These are phyloP conservation scores for Gambusia affinis DNA, from an alignment of 2,113 vertebrate species.

Conservation along the genomic window DNA sequence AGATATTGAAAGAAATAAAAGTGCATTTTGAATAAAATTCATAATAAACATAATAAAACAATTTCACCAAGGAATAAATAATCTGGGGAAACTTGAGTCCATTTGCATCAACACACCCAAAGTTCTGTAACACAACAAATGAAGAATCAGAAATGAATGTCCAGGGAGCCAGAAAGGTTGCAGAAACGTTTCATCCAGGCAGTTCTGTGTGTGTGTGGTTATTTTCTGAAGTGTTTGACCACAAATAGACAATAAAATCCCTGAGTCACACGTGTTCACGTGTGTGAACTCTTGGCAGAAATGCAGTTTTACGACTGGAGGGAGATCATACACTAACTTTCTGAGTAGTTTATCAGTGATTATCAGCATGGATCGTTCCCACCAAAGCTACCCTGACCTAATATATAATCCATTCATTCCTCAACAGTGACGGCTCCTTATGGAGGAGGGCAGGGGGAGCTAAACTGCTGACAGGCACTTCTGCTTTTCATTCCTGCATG, in stretches of 20 bases:
- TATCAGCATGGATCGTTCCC: conserved; percentile 20
- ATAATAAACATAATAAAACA: too few relatives aligned
- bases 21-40: too few relatives aligned
- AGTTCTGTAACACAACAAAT: too few relatives aligned
- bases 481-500: too few relatives aligned
- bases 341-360: not conserved
- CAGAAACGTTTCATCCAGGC: not conserved
- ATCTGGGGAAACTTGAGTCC: too few relatives aligned
- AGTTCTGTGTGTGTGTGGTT: too few relatives aligned
- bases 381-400: not conserved
- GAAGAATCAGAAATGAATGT: too few relatives aligned
- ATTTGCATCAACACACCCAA: too few relatives aligned
- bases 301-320: conserved; percentile 20
- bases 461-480: conserved; percentile 3
- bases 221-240: not conserved
- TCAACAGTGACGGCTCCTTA: not conserved
- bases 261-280: not conserved
- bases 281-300: conserved; percentile 7
- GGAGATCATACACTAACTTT: conserved; percentile 13
- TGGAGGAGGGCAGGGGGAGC: not conserved
- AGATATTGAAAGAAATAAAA: too few relatives aligned
- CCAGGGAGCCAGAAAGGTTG: too few relatives aligned
- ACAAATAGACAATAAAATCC: not conserved
- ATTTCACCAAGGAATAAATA: too few relatives aligned
- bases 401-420: conserved; percentile 31